Percentiles rank a stretch among this genome's conserved stretches.
These are phyloP conservation scores for Alligator mississippiensis DNA, from an alignment of 2,113 vertebrate genomes.

Conservation along the genomic window DNA sequence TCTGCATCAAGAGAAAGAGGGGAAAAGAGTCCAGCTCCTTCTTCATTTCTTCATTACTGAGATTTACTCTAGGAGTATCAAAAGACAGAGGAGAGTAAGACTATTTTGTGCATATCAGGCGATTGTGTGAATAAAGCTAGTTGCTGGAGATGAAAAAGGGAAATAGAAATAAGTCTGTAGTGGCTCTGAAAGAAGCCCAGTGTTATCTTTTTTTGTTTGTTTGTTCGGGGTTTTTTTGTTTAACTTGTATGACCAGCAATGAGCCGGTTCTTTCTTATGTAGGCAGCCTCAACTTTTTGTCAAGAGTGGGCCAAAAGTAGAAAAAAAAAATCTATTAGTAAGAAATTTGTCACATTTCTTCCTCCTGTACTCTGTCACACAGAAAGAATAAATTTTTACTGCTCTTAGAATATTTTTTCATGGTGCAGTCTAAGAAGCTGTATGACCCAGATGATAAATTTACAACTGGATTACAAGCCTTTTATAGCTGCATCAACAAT, in stretches of 20 bases:
- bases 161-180: not conserved
- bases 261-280: not conserved
- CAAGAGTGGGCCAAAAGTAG: not conserved
- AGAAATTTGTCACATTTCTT: not conserved
- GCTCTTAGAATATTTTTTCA: not conserved
- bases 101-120: rapidly evolving
- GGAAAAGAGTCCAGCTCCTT: not conserved
- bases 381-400: not conserved
- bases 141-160: not conserved
- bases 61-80: rapidly evolving
- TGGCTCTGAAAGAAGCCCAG: not conserved
- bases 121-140: rapidly evolving
- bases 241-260: rapidly evolving
- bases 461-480: not conserved
- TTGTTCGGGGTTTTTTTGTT: not conserved
- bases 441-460: not conserved
- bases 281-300: not conserved
- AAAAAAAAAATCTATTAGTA: not conserved
- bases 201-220: not conserved
- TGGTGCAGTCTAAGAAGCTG: not conserved
- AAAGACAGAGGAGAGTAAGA: not conserved
- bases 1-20: not conserved
- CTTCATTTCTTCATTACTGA: not conserved
- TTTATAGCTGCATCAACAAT: not conserved
- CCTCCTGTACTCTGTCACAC: not conserved